Percentiles rank a stretch among this genome's conserved stretches.
phyloP scores from a whole-genome alignment of 1,140 invertebrate species.

The Teleopsis dalmanni region DNA sequence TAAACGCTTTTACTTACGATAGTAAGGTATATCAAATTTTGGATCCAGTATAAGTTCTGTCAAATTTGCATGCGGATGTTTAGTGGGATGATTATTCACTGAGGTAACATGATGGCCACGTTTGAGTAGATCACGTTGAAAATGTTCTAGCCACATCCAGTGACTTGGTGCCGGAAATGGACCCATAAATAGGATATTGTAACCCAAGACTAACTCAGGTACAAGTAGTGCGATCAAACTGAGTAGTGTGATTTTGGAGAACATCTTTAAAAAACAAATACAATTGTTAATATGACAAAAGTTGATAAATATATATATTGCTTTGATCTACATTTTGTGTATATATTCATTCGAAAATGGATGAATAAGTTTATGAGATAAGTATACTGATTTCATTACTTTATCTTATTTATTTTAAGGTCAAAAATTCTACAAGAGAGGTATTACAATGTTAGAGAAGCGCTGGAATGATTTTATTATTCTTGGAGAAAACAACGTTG shows the following conservation, averaged over 20 bases:
- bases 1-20: slow-evolving; percentile 23
- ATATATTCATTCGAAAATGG: too few relatives aligned
- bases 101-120: slow-evolving; percentile 56
- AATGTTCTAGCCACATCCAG: slow-evolving; percentile 49
- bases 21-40: slow-evolving; percentile 48
- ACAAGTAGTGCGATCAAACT: slow-evolving; percentile 16
- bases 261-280: slow-evolving; percentile 22
- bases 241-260: slow-evolving; percentile 16
- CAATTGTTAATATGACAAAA: neutral
- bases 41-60: slow-evolving; percentile 48
- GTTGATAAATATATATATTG: neutral
- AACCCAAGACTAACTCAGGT: slow-evolving; percentile 7
- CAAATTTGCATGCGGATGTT: slow-evolving; percentile 45
- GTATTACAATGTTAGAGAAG: too few relatives aligned
- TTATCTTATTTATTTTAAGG: too few relatives aligned
- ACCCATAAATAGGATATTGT: slow-evolving; percentile 39
- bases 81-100: slow-evolving; percentile 46
- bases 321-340: too few relatives aligned
- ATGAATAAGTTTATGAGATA: too few relatives aligned
- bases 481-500: too few relatives aligned
- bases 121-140: slow-evolving; percentile 48
- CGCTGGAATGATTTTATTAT: too few relatives aligned
- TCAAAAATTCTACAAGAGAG: too few relatives aligned
- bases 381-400: too few relatives aligned
- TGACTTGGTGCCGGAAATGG: slow-evolving; percentile 45